These are phyloP conservation scores for Sesamia inferens DNA, from an alignment of 2,888 invertebrate genomes.

Conservation along the genomic window DNA sequence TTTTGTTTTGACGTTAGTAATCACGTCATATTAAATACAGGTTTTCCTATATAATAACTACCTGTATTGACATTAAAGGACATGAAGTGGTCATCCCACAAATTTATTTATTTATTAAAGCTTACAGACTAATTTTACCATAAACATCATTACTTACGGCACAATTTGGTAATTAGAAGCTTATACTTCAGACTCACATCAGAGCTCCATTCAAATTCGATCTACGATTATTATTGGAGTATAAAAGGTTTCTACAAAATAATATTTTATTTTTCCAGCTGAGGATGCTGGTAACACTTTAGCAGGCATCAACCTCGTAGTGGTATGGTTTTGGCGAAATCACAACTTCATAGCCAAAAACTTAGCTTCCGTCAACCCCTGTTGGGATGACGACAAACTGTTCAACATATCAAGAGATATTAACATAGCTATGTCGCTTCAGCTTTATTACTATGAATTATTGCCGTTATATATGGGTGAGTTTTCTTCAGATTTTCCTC, in stretches of 20 bases:
- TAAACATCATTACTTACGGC: too few relatives aligned
- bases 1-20: too few relatives aligned
- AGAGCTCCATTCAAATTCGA: neutral
- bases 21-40: too few relatives aligned
- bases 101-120: neutral
- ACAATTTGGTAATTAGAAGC: too few relatives aligned
- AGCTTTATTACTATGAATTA: conserved; percentile 73
- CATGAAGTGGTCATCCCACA: too few relatives aligned
- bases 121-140: too few relatives aligned
- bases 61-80: neutral
- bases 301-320: conserved; percentile 68
- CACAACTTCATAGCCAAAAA: conserved; percentile 73
- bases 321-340: conserved; percentile 73
- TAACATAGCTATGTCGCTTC: conserved; percentile 70
- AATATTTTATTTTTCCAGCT: conserved; percentile 59
- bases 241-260: neutral
- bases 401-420: conserved; percentile 74
- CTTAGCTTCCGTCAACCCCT: conserved; percentile 71
- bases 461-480: conserved; percentile 72
- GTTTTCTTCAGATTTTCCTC: neutral
- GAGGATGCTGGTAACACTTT: conserved; percentile 70
- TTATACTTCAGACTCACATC: too few relatives aligned
- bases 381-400: conserved; percentile 75
- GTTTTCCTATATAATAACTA: neutral
- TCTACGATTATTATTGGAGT: neutral